These are phyloP conservation scores for Drosophila multiciliata DNA, from an alignment of 2,888 invertebrate genomes.

Conservation along the genomic window DNA sequence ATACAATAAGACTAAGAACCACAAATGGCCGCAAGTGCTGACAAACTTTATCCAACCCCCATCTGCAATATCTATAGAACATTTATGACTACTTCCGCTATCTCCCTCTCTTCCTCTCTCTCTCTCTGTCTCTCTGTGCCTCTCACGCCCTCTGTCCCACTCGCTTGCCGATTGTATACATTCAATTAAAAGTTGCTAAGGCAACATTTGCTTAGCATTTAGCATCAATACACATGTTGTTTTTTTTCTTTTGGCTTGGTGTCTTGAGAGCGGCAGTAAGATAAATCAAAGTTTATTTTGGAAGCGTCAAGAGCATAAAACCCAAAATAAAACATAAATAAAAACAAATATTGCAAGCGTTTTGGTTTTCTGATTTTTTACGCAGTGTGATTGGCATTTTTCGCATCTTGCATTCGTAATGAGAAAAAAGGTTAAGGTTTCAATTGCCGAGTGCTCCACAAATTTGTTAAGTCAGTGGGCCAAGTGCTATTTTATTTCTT, in stretches of 20 bases:
- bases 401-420: slow-evolving; percentile 68
- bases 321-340: slow-evolving; percentile 36
- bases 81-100: slow-evolving; percentile 70
- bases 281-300: slow-evolving; percentile 63
- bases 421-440: slow-evolving; percentile 60
- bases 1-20: slow-evolving; percentile 18
- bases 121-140: no score
- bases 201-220: slow-evolving; percentile 70
- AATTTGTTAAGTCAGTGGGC: slow-evolving; percentile 53
- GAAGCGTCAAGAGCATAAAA: slow-evolving; percentile 51
- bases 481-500: slow-evolving; percentile 28
- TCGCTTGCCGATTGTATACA: slow-evolving; percentile 46
- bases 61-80: slow-evolving; percentile 55
- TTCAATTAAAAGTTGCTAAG: slow-evolving; percentile 74
- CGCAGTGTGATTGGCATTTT: slow-evolving; percentile 24
- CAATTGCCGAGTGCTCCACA: slow-evolving; percentile 54
- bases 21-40: slow-evolving; percentile 24
- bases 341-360: slow-evolving; percentile 23
- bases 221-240: slow-evolving; percentile 22
- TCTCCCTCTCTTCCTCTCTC: neutral
- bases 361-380: slow-evolving; percentile 23
- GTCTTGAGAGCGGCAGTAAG: slow-evolving; percentile 17
- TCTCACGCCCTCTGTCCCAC: no score
- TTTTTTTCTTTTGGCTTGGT: slow-evolving; percentile 10
- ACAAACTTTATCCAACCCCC: slow-evolving; percentile 50